A percentile compares a stretch with the other conserved stretches of the same genome.
Conservation (phyloP, 1,140 invertebrate species). For the Sarcophaga peregrina region DNA sequence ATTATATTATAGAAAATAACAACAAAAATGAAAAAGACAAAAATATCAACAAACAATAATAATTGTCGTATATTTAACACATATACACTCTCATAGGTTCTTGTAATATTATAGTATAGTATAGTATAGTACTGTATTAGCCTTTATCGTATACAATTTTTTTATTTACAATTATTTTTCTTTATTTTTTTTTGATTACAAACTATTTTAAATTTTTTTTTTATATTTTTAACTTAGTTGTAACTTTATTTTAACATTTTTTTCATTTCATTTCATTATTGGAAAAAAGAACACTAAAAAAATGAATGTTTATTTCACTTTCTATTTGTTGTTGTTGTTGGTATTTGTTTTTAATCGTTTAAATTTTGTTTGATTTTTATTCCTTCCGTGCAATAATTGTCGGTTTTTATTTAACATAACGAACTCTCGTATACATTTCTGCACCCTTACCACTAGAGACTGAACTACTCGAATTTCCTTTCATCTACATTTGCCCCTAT, state of each 20-base stretch:
- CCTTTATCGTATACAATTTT: not conserved
- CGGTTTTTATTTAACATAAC: slow-evolving; percentile 22
- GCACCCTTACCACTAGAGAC: slow-evolving; percentile 17
- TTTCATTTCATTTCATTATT: not conserved
- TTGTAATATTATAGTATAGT: not conserved
- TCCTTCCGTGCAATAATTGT: slow-evolving; percentile 10
- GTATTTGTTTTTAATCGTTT: too few species aligned
- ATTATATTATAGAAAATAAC: not conserved
- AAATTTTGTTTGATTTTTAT: not conserved
- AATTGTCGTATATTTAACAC: not conserved
- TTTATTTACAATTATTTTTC: not conserved
- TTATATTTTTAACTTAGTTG: not conserved
- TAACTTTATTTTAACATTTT: not conserved
- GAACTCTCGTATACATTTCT: slow-evolving; percentile 24
- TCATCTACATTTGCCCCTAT: not conserved
- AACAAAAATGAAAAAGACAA: too few species aligned
- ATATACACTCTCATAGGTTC: not conserved
- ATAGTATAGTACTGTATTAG: not conserved
- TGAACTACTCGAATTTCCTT: slow-evolving; percentile 17
- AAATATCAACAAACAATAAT: too few species aligned
- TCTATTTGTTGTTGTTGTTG: too few species aligned
- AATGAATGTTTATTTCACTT: too few species aligned
- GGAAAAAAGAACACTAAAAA: too few species aligned
- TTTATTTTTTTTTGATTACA: not conserved
- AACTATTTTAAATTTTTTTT: not conserved